These are phyloP conservation scores for Homarus americanus DNA, from an alignment of 1,140 invertebrate species.

Conservation along the genomic window DNA sequence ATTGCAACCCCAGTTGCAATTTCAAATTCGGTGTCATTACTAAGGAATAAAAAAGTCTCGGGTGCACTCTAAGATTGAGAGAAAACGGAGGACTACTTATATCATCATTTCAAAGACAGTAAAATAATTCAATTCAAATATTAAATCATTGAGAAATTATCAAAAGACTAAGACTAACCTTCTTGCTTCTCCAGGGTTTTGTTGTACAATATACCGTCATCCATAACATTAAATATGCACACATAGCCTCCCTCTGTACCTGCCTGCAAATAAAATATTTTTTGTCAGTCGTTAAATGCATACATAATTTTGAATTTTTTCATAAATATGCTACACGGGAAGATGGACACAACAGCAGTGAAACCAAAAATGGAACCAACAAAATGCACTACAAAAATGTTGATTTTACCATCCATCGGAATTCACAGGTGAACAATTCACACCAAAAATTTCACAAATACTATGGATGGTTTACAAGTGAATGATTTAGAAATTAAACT, in stretches of 20 bases:
- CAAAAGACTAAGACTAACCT: too few species aligned
- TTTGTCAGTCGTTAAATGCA: not conserved
- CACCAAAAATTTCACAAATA: too few species aligned
- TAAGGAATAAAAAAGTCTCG: not conserved
- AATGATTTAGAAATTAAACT: too few species aligned
- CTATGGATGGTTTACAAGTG: too few species aligned
- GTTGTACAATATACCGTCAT: conserved; percentile 34
- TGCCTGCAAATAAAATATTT: conserved; percentile 9
- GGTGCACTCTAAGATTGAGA: not conserved
- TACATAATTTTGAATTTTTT: not conserved
- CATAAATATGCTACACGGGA: not conserved
- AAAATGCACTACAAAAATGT: not conserved
- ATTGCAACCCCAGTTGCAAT: too few species aligned
- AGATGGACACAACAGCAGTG: not conserved
- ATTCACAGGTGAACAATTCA: too few species aligned
- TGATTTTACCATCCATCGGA: too few species aligned
- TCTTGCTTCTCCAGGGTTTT: conserved; percentile 53
- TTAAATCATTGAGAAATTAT: too few species aligned
- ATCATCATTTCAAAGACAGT: too few species aligned
- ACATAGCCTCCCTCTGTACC: conserved; percentile 61
- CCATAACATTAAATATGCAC: conserved; percentile 53
- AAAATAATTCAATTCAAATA: too few species aligned
- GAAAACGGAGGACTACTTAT: too few species aligned
- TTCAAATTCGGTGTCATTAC: not conserved
- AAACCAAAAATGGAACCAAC: not conserved